Percentiles rank a stretch among this genome's conserved stretches.
phyloP scores from a whole-genome alignment of 2,797 vertebrate genomes.

The Periophthalmus magnuspinnatus region DNA sequence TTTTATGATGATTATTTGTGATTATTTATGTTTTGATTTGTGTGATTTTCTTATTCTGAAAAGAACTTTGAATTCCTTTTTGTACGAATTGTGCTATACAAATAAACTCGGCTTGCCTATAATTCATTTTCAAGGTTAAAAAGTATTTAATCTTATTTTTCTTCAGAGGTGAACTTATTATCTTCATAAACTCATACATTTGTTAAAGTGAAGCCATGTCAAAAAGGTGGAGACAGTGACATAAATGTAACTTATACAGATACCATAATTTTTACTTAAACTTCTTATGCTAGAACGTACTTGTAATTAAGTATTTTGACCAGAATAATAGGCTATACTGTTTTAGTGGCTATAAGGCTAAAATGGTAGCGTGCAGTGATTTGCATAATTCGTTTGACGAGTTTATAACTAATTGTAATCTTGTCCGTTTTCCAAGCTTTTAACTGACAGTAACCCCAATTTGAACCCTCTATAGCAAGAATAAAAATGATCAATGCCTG shows the following conservation, averaged over 20 bases:
- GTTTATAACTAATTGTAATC: neutral
- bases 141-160: neutral
- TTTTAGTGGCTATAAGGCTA: neutral
- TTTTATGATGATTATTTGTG: no score
- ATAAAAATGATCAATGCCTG: neutral
- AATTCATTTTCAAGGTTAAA: neutral
- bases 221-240: neutral
- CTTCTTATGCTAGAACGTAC: neutral
- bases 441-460: neutral
- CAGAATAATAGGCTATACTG: neutral
- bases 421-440: neutral
- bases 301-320: neutral
- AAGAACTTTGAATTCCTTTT: no score
- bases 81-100: no score
- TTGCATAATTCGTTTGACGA: neutral
- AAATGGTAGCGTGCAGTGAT: neutral
- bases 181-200: neutral
- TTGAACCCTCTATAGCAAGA: neutral
- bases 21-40: no score
- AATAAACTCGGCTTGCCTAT: no score
- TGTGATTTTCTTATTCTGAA: no score
- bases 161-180: neutral
- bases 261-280: neutral
- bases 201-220: neutral
- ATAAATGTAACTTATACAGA: no score